These are phyloP conservation scores for Lamprotornis superbus DNA, from an alignment of 2,113 vertebrate genomes.

Conservation along the genomic window DNA sequence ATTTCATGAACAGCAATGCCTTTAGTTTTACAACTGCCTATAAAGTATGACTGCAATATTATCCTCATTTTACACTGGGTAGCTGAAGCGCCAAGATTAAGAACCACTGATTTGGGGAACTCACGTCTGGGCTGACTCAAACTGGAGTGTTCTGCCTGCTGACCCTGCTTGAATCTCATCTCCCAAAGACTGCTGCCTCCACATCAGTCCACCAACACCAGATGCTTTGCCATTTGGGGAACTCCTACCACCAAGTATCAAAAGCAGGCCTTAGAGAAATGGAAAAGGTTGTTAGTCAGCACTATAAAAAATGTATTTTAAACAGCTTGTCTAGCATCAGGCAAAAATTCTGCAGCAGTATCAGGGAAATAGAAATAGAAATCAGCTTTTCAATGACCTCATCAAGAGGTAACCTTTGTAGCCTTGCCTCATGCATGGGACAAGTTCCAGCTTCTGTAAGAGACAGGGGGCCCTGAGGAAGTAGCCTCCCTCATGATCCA, in stretches of 20 bases:
- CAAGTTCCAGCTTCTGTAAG: background rate
- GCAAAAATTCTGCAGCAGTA: background rate
- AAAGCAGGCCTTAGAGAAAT: background rate
- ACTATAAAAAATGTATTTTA: background rate
- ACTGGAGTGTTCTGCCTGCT: background rate
- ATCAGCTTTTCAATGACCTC: background rate
- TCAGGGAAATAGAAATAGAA: conserved; percentile 12
- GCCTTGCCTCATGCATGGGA: background rate
- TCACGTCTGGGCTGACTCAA: background rate
- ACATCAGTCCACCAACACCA: background rate
- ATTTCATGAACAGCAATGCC: background rate
- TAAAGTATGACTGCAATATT: background rate
- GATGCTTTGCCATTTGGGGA: background rate
- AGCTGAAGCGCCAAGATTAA: background rate
- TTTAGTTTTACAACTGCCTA: background rate
- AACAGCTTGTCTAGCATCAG: background rate
- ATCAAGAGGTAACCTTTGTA: background rate
- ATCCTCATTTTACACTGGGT: background rate
- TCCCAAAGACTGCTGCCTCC: background rate
- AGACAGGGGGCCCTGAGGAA: background rate
- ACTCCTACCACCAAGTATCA: background rate
- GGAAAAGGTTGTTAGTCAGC: background rate
- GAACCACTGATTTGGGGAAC: background rate
- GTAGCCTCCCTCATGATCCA: background rate
- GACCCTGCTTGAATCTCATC: background rate